These are phyloP conservation scores for Myrmophylax atrothorax DNA, from an alignment of 2,113 vertebrate genomes.

Conservation along the genomic window DNA sequence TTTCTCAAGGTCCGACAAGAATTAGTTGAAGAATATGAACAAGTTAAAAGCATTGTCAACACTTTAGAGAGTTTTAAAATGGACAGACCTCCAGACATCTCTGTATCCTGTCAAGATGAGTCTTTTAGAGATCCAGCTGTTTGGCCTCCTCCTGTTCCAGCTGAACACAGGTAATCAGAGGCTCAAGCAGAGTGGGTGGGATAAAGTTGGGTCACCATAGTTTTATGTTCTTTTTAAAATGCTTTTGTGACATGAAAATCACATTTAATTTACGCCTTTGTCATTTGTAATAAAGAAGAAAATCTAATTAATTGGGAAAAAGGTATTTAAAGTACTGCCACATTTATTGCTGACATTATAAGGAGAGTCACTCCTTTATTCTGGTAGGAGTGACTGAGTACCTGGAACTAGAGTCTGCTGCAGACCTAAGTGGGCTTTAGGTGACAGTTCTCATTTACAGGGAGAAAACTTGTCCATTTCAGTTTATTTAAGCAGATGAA, in stretches of 20 bases:
- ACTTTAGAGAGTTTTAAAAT: conserved; percentile 93
- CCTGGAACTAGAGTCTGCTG: background rate
- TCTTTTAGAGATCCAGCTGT: conserved; percentile 84
- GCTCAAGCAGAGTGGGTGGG: background rate
- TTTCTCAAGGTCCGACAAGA: conserved; percentile 88
- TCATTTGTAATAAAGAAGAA: background rate
- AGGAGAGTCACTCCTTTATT: background rate
- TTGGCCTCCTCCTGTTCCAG: conserved; percentile 95
- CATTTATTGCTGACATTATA: background rate
- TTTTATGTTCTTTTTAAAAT: background rate
- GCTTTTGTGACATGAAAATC: background rate
- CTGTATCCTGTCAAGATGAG: conserved; percentile 82
- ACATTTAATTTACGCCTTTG: background rate
- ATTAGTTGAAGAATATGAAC: conserved; percentile 91
- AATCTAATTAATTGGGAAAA: background rate
- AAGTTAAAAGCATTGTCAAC: conserved; percentile 90
- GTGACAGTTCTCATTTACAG: background rate
- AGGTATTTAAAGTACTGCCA: background rate
- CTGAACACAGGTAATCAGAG: conserved; percentile 88
- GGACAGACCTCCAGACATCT: conserved; percentile 86
- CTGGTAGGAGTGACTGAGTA: background rate
- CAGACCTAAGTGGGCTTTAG: background rate
- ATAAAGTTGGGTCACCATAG: background rate
- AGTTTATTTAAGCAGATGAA: background rate
- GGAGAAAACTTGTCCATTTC: background rate